Percentiles rank a stretch among this genome's conserved stretches.
Evolutionary conservation across 2,888 invertebrate genomes (phyloP).

Genomic region (Nesidiocoris tenuis): DNA sequence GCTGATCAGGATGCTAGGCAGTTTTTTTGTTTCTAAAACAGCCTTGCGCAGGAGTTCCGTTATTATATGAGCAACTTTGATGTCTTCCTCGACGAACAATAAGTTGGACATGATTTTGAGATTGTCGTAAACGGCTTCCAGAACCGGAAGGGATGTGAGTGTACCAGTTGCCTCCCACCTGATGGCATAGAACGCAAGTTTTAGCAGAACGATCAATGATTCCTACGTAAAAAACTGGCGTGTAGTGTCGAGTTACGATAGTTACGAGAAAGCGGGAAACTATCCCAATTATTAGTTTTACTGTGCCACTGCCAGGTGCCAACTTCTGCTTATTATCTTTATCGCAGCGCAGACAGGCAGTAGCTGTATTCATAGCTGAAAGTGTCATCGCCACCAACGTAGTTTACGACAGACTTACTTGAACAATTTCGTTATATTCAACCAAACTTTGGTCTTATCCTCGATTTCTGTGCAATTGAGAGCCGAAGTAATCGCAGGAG

Average conservation of each 20-base stretch:
- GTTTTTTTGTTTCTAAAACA: conserved; percentile 45
- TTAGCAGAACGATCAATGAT: not conserved
- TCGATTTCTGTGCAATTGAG: conserved; percentile 41
- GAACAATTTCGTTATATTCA: conserved; percentile 50
- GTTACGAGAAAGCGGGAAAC: not conserved
- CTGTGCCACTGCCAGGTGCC: too few species aligned
- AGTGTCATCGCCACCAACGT: too few species aligned
- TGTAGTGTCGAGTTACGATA: not conserved
- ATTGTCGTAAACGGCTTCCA: conserved; percentile 47
- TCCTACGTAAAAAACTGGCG: not conserved
- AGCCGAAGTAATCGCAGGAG: conserved; percentile 48
- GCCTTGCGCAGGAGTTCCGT: conserved; percentile 49
- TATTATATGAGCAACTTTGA: conserved; percentile 49
- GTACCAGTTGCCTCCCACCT: conserved; percentile 49
- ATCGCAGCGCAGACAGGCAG: too few species aligned
- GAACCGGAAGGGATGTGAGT: conserved; percentile 44
- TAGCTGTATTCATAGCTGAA: too few species aligned
- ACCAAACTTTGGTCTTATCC: conserved; percentile 49
- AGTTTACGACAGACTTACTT: too few species aligned
- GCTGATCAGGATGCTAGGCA: conserved; percentile 48
- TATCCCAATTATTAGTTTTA: not conserved
- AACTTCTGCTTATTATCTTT: too few species aligned
- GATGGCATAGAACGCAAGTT: not conserved
- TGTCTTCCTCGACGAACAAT: conserved; percentile 46
- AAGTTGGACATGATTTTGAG: conserved; percentile 44